A percentile compares a stretch with the other conserved stretches of the same genome.
Evolutionary conservation across 2,797 vertebrate genomes (phyloP).

Genomic region (Eidolon dupreanum): DNA sequence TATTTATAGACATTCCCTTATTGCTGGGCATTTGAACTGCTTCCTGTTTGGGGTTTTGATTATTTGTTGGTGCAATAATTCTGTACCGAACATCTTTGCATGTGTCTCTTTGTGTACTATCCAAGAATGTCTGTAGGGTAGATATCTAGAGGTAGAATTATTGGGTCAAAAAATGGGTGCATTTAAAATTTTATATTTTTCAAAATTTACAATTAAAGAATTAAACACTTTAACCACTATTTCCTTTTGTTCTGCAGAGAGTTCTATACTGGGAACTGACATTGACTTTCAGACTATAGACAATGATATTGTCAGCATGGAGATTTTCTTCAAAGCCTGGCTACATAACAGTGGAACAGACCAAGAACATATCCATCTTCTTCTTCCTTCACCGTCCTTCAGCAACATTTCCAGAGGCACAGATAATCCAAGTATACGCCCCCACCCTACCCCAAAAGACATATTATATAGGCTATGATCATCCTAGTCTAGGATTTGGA

Average conservation of each 20-base stretch:
- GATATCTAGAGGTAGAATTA: background rate
- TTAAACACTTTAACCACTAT: background rate
- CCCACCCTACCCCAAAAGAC: background rate
- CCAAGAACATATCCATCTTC: slow-evolving; percentile 93
- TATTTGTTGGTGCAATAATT: slow-evolving; percentile 15
- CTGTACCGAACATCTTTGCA: background rate
- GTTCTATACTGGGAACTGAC: slow-evolving; percentile 88
- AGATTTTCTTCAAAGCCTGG: slow-evolving; percentile 93
- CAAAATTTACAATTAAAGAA: background rate
- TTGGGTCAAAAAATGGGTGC: background rate
- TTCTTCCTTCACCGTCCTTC: slow-evolving; percentile 86
- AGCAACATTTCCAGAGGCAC: slow-evolving; percentile 47
- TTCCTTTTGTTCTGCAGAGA: slow-evolving; percentile 83
- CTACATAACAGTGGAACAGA: slow-evolving; percentile 92
- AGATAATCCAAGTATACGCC: slow-evolving; percentile 76
- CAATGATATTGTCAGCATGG: slow-evolving; percentile 90
- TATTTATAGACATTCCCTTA: slow-evolving; percentile 29
- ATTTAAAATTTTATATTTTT: slow-evolving; percentile 33
- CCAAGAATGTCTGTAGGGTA: slow-evolving; percentile 3
- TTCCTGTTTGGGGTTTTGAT: slow-evolving; percentile 27
- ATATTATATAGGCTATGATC: background rate
- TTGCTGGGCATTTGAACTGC: background rate
- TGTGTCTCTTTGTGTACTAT: background rate
- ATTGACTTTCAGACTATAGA: slow-evolving; percentile 91
- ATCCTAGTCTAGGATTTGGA: slow-evolving; percentile 5